These are phyloP conservation scores for Neodiprion virginianus DNA, from an alignment of 1,140 invertebrate species.

Conservation along the genomic window DNA sequence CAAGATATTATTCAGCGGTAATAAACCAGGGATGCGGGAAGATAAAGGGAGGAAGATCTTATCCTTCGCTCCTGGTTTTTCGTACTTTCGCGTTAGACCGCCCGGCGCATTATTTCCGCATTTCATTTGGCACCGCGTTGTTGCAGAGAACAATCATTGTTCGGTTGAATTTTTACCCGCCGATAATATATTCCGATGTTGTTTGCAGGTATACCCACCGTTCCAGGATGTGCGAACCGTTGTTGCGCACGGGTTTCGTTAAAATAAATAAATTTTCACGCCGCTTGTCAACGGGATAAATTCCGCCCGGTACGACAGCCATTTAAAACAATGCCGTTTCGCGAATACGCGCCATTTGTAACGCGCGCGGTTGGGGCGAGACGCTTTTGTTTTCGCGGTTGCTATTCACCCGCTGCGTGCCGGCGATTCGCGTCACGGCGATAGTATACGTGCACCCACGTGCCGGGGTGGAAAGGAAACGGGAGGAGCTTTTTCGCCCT, in stretches of 20 bases:
- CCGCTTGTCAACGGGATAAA: slow-evolving; percentile 60
- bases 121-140: too few relatives aligned
- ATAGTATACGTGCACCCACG: slow-evolving; percentile 31
- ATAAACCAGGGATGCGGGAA: too few relatives aligned
- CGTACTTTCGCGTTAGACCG: too few relatives aligned
- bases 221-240: neutral
- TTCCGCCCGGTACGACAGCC: slow-evolving; percentile 57
- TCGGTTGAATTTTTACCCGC: neutral
- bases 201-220: neutral
- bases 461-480: slow-evolving; percentile 35
- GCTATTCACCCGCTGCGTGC: slow-evolving; percentile 48
- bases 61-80: too few relatives aligned
- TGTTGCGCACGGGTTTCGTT: neutral
- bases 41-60: too few relatives aligned
- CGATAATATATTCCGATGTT: neutral
- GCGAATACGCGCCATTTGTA: slow-evolving; percentile 61
- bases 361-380: slow-evolving; percentile 26
- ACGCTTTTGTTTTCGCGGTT: slow-evolving; percentile 54
- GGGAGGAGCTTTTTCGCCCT: slow-evolving; percentile 23
- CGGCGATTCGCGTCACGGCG: neutral
- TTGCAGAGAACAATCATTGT: neutral
- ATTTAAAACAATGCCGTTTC: slow-evolving; percentile 62
- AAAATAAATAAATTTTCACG: slow-evolving; percentile 59
- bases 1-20: too few relatives aligned
- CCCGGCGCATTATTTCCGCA: too few relatives aligned